Evolutionary conservation across 2,113 vertebrate species (phyloP).

Genomic region (Chrysochloris asiatica): DNA sequence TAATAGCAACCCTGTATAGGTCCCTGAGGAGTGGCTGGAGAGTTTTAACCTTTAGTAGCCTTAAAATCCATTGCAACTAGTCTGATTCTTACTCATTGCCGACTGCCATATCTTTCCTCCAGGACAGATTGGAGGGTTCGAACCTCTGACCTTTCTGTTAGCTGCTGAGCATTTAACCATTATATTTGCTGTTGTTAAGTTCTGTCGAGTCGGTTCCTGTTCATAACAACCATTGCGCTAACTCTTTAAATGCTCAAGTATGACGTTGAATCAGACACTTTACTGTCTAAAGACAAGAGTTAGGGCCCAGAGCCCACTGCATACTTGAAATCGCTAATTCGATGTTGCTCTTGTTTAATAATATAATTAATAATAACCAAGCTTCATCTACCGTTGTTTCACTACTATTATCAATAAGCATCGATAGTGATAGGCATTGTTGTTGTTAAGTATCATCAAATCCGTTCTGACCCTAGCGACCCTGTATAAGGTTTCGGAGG

Average conservation of each 20-base stretch:
- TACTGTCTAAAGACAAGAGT: background rate
- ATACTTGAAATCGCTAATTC: background rate
- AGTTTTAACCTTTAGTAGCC: background rate
- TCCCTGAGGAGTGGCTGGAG: too few species aligned
- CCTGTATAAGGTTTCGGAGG: too few species aligned
- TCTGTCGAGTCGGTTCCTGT: too few species aligned
- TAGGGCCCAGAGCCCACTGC: background rate
- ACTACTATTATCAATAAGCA: background rate
- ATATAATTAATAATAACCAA: background rate
- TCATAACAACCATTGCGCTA: too few species aligned
- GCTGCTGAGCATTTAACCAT: background rate
- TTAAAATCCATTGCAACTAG: background rate
- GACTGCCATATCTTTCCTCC: background rate
- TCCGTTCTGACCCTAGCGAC: too few species aligned
- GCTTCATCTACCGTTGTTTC: background rate
- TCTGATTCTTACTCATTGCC: background rate
- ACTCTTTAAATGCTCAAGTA: too few species aligned
- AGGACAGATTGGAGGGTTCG: background rate
- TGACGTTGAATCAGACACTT: background rate
- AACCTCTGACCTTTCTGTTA: background rate
- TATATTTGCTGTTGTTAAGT: too few species aligned
- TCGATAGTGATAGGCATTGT: too few species aligned
- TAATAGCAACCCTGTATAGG: too few species aligned
- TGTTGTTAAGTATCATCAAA: too few species aligned
- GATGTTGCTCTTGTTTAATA: background rate